Evolutionary conservation across 2,888 invertebrate genomes (phyloP).

Genomic region (Oeneis ivallda): DNA sequence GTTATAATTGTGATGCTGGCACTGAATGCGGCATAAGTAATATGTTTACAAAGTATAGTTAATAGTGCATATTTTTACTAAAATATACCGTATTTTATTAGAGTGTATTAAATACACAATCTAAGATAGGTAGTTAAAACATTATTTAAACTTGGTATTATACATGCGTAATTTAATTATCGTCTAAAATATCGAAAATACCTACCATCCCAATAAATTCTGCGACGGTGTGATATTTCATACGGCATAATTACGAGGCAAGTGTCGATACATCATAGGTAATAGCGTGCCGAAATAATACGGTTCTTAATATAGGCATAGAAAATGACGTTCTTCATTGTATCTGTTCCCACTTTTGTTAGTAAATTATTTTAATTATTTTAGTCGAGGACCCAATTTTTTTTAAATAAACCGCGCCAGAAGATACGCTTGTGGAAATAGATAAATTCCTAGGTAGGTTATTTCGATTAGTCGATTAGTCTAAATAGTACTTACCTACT

Average conservation of each 20-base stretch:
- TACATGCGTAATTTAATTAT: slow-evolving; percentile 21
- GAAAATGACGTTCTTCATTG: not conserved
- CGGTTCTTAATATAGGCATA: not conserved
- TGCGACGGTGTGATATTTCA: slow-evolving; percentile 30
- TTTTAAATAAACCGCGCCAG: no score
- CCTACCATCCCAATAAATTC: slow-evolving; percentile 25
- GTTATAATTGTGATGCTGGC: slow-evolving; percentile 14
- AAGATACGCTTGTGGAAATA: no score
- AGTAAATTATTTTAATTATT: no score
- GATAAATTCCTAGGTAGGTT: no score
- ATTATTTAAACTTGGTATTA: no score
- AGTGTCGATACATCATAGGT: slow-evolving; percentile 29
- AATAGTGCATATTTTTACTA: no score
- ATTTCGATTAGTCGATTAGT: no score
- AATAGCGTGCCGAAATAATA: slow-evolving; percentile 25
- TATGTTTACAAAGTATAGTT: not conserved
- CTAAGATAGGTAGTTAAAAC: no score
- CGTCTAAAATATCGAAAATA: slow-evolving; percentile 21
- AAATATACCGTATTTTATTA: no score
- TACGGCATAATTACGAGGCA: slow-evolving; percentile 27
- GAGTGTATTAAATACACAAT: no score
- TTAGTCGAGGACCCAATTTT: no score
- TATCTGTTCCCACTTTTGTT: not conserved
- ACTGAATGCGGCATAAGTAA: not conserved
- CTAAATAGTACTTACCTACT: no score